Evolutionary conservation across 2,888 invertebrate genomes (phyloP), one percentile per base, ranked within the genome.

Genomic region (Drosophila peninsularis): DNA sequence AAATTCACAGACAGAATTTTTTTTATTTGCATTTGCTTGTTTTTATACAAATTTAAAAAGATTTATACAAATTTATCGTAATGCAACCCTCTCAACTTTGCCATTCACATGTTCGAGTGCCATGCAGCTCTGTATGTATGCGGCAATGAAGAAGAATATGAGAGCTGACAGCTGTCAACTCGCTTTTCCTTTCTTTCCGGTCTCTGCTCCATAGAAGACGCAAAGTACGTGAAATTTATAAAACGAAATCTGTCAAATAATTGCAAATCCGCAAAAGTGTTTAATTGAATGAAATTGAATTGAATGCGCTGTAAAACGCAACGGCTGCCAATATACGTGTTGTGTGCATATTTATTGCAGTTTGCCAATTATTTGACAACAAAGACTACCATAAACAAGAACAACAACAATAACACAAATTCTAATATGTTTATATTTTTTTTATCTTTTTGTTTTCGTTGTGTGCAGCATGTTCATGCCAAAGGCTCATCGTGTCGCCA

Each of bases 381-480:
- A 47, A 47, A 47, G 47, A 47, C 63, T 52, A 41, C 39, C 30
- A 21, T 76, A 64, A 71, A 69, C 61, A 63, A 64, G 52, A 65
- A 64, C 44, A 68, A 79, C 55, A 62, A 71, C 54, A 69, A 65
- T 62, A 71, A 68, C n/a, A 45, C 13, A 62, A 60, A 58, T 70
- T 64, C 62, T 76, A 76, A 84, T 62, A 60, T 17, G 30, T 56
- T 57, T 30, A 27, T 30, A 49, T 63, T 71, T 75, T 76, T 73
- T 68, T 60, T 47, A 62, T 55, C 71, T 53, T 78, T 77, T 70
- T 63, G 42, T 71, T 72, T 52, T 70, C 21, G 50, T 71, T 82
- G 66, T 73, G 93, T 93, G 92, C 93, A 98, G 97, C 93, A 99
- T 99, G 99, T 98, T 99, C 98, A 99, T 99, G 98, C 98, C 99